phyloP scores from a whole-genome alignment of 2,797 vertebrate genomes.

The Melanotaenia maccullochi region DNA sequence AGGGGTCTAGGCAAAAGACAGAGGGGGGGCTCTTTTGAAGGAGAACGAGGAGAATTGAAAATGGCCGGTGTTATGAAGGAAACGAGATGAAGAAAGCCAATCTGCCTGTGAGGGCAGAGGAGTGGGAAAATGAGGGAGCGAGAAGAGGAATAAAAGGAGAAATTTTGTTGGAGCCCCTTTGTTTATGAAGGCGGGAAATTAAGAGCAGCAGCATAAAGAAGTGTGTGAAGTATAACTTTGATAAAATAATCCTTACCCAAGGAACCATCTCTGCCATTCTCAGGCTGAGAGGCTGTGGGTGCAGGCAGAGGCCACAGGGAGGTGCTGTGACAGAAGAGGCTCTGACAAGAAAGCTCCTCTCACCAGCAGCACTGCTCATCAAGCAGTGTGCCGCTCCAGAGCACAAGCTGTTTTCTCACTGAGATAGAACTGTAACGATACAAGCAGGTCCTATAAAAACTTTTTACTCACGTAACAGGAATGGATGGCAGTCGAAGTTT shows the following conservation, averaged over 20 bases:
- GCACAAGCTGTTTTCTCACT: conserved; percentile 68
- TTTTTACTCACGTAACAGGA: conserved; percentile 62
- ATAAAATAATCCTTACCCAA: conserved; percentile 61
- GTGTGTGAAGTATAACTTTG: conserved; percentile 54
- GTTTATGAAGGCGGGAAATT: conserved; percentile 61
- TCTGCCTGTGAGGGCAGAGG: conserved; percentile 73
- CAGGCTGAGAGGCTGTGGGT: conserved; percentile 49
- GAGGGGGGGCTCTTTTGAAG: conserved; percentile 78
- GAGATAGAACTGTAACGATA: conserved; percentile 70
- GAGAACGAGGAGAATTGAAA: conserved; percentile 81
- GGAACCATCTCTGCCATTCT: conserved; percentile 29
- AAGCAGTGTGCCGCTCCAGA: conserved; percentile 62
- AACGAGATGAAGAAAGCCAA: conserved; percentile 81
- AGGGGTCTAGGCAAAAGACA: conserved; percentile 46
- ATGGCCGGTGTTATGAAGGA: conserved; percentile 78
- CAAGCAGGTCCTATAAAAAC: conserved; percentile 70
- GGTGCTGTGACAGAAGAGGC: conserved; percentile 77
- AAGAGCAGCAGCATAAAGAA: conserved; percentile 59
- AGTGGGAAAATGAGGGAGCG: conserved; percentile 41
- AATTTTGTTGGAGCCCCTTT: conserved; percentile 37
- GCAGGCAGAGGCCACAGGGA: conserved; percentile 74
- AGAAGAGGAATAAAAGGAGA: conserved; percentile 35
- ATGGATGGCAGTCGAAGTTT: conserved; percentile 62
- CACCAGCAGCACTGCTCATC: conserved; percentile 69
- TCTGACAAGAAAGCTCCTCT: conserved; percentile 58